Evolutionary conservation across 2,797 vertebrate genomes (phyloP).

Genomic region (Coracias cyanogaster): DNA sequence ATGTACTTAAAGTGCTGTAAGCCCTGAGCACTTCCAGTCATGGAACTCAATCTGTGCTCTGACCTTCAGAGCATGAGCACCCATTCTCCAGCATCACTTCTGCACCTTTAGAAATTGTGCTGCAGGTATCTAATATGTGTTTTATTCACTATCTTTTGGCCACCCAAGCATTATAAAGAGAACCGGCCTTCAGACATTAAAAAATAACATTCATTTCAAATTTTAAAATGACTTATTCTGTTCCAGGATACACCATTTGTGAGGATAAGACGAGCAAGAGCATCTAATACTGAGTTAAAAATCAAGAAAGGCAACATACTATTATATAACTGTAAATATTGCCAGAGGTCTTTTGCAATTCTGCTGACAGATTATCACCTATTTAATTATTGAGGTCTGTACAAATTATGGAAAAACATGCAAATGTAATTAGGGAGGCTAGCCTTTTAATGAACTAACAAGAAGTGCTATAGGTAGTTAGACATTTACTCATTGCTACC

Average conservation of each 20-base stretch:
- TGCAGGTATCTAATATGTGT: background rate
- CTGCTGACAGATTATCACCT: conserved; percentile 42
- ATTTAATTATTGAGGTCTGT: conserved; percentile 50
- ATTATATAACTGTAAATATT: conserved; percentile 12
- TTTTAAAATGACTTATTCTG: background rate
- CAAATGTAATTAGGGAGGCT: conserved; percentile 22
- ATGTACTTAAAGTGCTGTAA: background rate
- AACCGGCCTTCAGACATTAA: background rate
- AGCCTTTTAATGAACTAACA: conserved; percentile 43
- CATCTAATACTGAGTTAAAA: background rate
- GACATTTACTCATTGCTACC: conserved; percentile 29
- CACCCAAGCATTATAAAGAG: background rate
- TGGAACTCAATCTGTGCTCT: background rate
- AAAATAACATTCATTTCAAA: background rate
- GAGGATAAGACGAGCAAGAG: background rate
- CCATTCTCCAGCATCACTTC: background rate
- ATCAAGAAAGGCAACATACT: conserved; percentile 2
- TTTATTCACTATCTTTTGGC: background rate
- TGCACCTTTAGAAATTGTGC: background rate
- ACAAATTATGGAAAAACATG: conserved; percentile 48
- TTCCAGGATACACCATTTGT: background rate
- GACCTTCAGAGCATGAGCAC: background rate
- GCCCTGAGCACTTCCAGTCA: background rate
- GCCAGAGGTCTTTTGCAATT: conserved; percentile 7
- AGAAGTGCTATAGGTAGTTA: conserved; percentile 8